These are phyloP conservation scores for Acleris holmiana DNA, from an alignment of 2,888 invertebrate species.

Conservation along the genomic window DNA sequence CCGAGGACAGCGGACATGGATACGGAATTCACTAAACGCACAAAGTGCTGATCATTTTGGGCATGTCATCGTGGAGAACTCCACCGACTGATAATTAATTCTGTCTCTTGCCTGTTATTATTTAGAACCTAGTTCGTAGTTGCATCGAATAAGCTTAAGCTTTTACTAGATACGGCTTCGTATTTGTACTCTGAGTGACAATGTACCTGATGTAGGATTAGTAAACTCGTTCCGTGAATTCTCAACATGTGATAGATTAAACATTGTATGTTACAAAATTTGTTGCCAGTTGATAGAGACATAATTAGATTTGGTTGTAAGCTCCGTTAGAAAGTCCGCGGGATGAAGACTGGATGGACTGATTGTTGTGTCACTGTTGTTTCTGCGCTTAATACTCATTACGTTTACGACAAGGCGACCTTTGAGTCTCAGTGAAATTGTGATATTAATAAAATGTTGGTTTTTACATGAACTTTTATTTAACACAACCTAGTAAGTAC, in stretches of 20 bases:
- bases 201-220: conserved; percentile 77
- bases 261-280: conserved; percentile 46
- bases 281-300: conserved; percentile 11
- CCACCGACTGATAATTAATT: conserved; percentile 57
- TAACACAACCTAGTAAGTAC: too few species aligned
- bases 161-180: conserved; percentile 51
- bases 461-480: conserved; percentile 46
- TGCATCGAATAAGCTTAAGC: conserved; percentile 51
- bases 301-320: conserved; percentile 30
- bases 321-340: conserved; percentile 48
- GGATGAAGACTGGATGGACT: conserved; percentile 30
- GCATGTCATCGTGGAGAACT: conserved; percentile 54
- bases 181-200: conserved; percentile 49
- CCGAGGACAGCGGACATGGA: conserved; percentile 69
- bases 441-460: conserved; percentile 82
- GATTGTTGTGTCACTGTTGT: conserved; percentile 42
- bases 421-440: conserved; percentile 76
- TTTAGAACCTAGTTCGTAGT: conserved; percentile 50
- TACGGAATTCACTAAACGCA: conserved; percentile 67
- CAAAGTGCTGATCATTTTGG: conserved; percentile 38
- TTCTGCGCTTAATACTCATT: conserved; percentile 58
- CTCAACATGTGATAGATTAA: conserved; percentile 41
- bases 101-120: conserved; percentile 69
- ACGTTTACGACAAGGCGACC: conserved; percentile 56
- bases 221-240: conserved; percentile 59